These are phyloP conservation scores for Erythrolamprus reginae DNA, from an alignment of 2,113 vertebrate genomes.

Conservation along the genomic window DNA sequence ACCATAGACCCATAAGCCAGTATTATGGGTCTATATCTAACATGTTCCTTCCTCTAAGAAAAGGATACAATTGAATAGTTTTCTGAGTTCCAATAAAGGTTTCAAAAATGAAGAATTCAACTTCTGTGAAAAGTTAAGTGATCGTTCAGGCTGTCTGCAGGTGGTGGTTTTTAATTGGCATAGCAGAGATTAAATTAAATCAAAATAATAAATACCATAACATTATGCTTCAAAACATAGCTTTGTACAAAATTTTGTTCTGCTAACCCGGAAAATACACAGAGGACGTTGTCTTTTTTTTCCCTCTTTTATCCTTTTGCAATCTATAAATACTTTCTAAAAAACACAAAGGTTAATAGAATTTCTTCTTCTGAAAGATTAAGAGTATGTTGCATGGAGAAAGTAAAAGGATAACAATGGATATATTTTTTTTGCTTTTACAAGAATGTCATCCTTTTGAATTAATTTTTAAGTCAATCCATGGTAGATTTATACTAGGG, in stretches of 20 bases:
- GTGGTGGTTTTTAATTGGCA: not conserved
- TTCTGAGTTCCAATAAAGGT: not conserved
- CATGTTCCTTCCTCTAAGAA: not conserved
- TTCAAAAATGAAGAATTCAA: not conserved
- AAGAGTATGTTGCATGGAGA: constrained; percentile 5
- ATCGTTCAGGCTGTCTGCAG: not conserved
- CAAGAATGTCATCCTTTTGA: constrained; percentile 15
- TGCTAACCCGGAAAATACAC: not conserved
- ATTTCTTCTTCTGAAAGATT: not conserved
- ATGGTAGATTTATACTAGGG: constrained; percentile 43
- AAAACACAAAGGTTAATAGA: not conserved
- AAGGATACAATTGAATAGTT: not conserved
- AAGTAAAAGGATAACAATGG: constrained; percentile 7
- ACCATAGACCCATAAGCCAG: not conserved
- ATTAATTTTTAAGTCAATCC: constrained; percentile 38
- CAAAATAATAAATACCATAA: not conserved
- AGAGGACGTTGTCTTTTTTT: not conserved
- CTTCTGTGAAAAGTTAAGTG: not conserved
- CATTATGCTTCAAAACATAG: not conserved
- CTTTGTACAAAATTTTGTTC: not conserved
- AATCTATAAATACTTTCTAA: not conserved
- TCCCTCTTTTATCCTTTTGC: not conserved
- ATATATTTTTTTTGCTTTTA: constrained; percentile 18
- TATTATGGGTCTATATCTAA: not conserved
- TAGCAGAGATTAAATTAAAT: not conserved